Base-by-base conservation (phyloP, 1,140 invertebrate species). In the Lamellibrachia luymesi region DNA sequence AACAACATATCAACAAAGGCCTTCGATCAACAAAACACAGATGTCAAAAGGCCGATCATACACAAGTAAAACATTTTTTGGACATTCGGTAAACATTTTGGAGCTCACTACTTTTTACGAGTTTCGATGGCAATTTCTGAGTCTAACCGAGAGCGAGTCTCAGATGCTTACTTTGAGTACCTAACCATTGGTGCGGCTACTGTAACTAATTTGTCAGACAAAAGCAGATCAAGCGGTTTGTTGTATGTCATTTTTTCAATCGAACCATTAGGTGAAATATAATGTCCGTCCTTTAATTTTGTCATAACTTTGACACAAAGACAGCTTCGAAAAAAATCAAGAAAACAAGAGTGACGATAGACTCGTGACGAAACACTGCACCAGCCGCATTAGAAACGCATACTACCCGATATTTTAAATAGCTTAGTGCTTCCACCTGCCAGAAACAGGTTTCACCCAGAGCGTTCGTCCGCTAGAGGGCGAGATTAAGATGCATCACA, bases 161-260 rank as follows among this genome's bases (percentile, higher is more conserved):
- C 17, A 51, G 13, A 92, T 93, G 97, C 97, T 97, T 97, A 98
- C 97, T 98, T 99, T 95, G 98, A 99, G 95, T 99, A 99, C 94
- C 98, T 97, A 89, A 99, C 98, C 98, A 99, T 99, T 17, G 98
- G 98, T 17, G 98, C 98, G 97, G 98, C 98, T 90, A 99, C 97
- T 97, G 98, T 98, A 64, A 98, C 95, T 94, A 97, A 96, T 94
- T 97, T 96, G 95, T 97, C 96, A 89, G 96, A 96, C 96, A 97
- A 94, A 95, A 98, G 98, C 56, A 98, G 64, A 25, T 95, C 94
- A 50, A 94, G 89, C n/a, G 94, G 93, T 91, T 80, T 80, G 64
- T 80, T 80, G 64, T 22, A 80, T 22, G 64, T 80, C 64, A 80
- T 80, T 80, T 80, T 6, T 80, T 17, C 64, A 22, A 17, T 80